These are phyloP conservation scores for Epistrophella euchroma DNA, from an alignment of 2,888 invertebrate species.

Conservation along the genomic window DNA sequence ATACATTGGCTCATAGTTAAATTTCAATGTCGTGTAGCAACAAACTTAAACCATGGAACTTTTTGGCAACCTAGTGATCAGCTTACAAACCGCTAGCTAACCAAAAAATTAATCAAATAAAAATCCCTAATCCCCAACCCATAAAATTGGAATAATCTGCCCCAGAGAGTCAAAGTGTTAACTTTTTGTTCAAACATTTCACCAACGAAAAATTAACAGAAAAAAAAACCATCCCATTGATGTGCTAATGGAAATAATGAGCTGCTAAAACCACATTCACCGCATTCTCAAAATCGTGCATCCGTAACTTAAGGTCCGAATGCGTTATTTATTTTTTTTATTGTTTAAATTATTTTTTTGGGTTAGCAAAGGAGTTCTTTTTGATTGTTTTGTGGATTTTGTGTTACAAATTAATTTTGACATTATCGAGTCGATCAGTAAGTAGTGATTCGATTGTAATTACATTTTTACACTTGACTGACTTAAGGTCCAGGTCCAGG, in stretches of 20 bases:
- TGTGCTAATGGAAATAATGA: conserved; percentile 74
- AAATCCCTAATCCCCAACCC: conserved; percentile 11
- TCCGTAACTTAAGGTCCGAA: conserved; percentile 34
- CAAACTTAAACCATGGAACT: background rate
- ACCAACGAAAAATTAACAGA: conserved; percentile 29
- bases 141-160: conserved; percentile 43
- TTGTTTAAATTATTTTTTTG: background rate
- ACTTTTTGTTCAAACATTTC: conserved; percentile 63
- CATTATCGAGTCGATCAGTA: conserved; percentile 71
- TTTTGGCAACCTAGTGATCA: background rate
- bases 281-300: conserved; percentile 51
- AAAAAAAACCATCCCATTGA: conserved; percentile 21
- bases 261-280: conserved; percentile 69
- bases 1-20: too few relatives aligned
- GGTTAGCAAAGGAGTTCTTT: conserved; percentile 13
- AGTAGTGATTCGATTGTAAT: conserved; percentile 59
- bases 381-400: conserved; percentile 58
- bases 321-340: conserved; percentile 1
- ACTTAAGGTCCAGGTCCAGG: background rate
- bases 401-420: conserved; percentile 75
- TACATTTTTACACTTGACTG: conserved; percentile 71
- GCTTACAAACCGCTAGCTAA: background rate
- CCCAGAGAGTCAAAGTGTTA: conserved; percentile 26
- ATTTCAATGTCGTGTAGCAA: background rate
- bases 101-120: conserved; percentile 12